phyloP scores from a whole-genome alignment of 2,888 invertebrate genomes.

The Candidula unifasciata region DNA sequence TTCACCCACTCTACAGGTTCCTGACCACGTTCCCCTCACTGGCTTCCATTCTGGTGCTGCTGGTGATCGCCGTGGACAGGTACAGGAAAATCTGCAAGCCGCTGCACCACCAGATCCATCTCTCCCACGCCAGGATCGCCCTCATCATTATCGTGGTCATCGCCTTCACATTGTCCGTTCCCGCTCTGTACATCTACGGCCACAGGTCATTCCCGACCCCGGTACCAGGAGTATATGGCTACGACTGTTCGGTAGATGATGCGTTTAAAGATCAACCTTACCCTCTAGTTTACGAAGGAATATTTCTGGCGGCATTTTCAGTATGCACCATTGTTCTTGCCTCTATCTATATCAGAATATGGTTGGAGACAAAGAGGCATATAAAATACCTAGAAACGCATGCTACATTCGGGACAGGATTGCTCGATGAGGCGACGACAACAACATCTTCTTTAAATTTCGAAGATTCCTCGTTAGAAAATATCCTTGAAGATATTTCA shows the following conservation, averaged over 20 bases:
- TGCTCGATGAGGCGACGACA: neutral
- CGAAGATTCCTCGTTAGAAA: constrained; percentile 26
- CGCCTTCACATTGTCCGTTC: constrained; percentile 45
- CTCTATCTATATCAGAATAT: constrained; percentile 45
- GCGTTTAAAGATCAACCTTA: constrained; percentile 37
- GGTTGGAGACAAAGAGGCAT: constrained; percentile 53
- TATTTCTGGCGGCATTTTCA: constrained; percentile 44
- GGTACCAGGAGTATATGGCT: constrained; percentile 44
- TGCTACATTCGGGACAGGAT: constrained; percentile 12
- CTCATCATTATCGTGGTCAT: constrained; percentile 40
- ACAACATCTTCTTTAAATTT: constrained; percentile 14
- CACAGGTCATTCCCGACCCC: constrained; percentile 46
- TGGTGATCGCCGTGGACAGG: constrained; percentile 52
- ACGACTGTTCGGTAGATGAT: constrained; percentile 57
- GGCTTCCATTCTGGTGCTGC: constrained; percentile 35
- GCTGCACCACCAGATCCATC: constrained; percentile 60
- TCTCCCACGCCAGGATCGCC: constrained; percentile 56
- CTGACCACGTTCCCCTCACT: constrained; percentile 35
- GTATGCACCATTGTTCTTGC: constrained; percentile 13
- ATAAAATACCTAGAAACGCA: constrained; percentile 35
- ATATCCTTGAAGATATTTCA: neutral
- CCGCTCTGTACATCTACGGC: constrained; percentile 53
- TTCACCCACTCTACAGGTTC: constrained; percentile 32
- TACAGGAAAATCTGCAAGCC: constrained; percentile 66
- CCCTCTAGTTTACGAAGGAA: constrained; percentile 54